Percentiles rank a stretch among this genome's conserved stretches.
These are phyloP conservation scores for Mesocentrotus franciscanus DNA, from an alignment of 53 echinoderm and acorn worm genomes.

Conservation along the genomic window DNA sequence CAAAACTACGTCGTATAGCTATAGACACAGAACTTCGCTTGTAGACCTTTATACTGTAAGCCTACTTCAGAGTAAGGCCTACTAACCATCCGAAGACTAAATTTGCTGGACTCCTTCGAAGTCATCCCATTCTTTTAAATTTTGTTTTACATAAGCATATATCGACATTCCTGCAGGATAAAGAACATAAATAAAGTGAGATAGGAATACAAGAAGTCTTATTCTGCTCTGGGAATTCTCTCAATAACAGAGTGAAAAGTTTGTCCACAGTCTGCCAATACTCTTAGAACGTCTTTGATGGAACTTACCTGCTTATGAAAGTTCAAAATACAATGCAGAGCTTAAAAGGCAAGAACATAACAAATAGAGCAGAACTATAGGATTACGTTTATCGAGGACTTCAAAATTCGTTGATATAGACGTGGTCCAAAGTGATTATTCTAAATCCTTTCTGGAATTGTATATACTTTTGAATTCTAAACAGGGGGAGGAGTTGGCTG, in stretches of 20 bases:
- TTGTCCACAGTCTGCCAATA: neutral
- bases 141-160: constrained; percentile 14
- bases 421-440: neutral
- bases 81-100: neutral
- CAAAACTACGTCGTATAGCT: neutral
- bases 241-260: neutral
- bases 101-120: neutral
- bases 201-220: neutral
- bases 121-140: neutral
- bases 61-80: neutral
- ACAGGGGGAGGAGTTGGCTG: neutral
- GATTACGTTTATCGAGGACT: neutral
- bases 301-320: neutral
- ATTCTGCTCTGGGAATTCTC: neutral
- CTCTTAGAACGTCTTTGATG: neutral
- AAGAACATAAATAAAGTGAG: neutral
- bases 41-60: neutral
- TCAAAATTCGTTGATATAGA: neutral
- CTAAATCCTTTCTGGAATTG: neutral
- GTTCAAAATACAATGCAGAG: neutral
- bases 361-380: neutral
- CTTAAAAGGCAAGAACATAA: neutral
- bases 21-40: neutral
- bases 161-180: neutral
- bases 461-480: constrained; percentile 13